Percentiles rank a stretch among this genome's conserved stretches.
These are phyloP conservation scores for Drosophila anceps DNA, from an alignment of 2,888 invertebrate species.

Conservation along the genomic window DNA sequence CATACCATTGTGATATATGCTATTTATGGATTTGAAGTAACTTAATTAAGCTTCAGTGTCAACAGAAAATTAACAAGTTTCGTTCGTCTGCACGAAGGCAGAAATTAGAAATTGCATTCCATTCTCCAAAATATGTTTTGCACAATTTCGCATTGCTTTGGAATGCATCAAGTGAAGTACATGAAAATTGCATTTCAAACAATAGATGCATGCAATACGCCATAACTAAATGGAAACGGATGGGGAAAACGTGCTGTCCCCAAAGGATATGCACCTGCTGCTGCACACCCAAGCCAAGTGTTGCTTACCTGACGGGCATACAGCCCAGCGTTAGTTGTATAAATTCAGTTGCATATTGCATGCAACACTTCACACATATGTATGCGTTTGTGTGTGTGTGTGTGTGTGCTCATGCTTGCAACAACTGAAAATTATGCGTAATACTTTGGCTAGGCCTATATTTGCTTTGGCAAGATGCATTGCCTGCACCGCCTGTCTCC, in stretches of 20 bases:
- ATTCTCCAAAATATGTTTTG: constrained; percentile 15
- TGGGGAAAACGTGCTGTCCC: neutral
- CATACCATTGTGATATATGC: neutral
- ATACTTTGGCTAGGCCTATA: constrained; percentile 66
- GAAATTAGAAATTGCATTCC: neutral
- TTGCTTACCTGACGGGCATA: constrained; percentile 37
- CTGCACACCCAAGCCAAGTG: constrained; percentile 11
- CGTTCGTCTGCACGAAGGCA: neutral
- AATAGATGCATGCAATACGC: constrained; percentile 16
- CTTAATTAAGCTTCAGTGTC: constrained; percentile 9
- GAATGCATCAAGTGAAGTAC: constrained; percentile 33
- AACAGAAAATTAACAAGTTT: neutral
- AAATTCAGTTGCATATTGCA: constrained; percentile 68
- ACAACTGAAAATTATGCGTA: constrained; percentile 73
- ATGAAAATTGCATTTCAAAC: constrained; percentile 68
- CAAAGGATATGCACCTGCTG: constrained; percentile 7
- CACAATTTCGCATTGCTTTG: constrained; percentile 21
- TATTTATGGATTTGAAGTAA: neutral
- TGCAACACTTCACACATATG: constrained; percentile 35
- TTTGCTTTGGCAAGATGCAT: constrained; percentile 70
- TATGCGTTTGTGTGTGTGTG: constrained; percentile 17
- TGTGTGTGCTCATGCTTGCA: constrained; percentile 39
- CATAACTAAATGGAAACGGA: constrained; percentile 26
- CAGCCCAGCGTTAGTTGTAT: constrained; percentile 55
- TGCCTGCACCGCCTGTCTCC: constrained; percentile 50